A percentile compares a stretch with the other conserved stretches of the same genome.
Evolutionary conservation across 1,140 invertebrate genomes (phyloP).

Genomic region (Atta texana): DNA sequence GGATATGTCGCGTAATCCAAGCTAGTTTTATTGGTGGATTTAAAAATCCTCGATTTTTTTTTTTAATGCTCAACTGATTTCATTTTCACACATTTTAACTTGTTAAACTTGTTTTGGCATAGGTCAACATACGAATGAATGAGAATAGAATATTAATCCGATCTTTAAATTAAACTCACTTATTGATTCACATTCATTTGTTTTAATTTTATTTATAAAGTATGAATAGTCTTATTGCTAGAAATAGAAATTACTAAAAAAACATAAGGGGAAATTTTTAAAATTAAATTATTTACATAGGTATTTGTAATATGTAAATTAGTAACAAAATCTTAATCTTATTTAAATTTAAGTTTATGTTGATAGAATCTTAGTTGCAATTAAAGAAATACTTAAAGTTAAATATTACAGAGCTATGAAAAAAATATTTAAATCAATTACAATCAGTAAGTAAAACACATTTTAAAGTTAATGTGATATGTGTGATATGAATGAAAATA

Average conservation of each 20-base stretch:
- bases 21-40: constrained; percentile 32
- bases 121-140: background rate
- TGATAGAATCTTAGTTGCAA: background rate
- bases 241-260: background rate
- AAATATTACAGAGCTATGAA: background rate
- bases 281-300: background rate
- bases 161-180: constrained; percentile 12
- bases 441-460: no score
- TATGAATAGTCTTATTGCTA: no score
- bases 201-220: background rate
- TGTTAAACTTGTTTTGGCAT: constrained; percentile 12
- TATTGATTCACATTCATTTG: background rate
- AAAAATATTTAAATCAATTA: background rate
- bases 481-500: background rate
- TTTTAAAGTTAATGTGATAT: background rate
- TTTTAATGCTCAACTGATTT: constrained; percentile 32
- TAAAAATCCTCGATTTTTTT: constrained; percentile 13
- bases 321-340: background rate
- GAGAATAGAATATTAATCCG: background rate
- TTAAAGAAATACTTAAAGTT: background rate
- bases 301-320: background rate
- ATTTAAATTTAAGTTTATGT: background rate
- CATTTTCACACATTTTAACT: constrained; percentile 32
- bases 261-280: background rate
- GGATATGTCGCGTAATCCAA: constrained; percentile 47